Evolutionary conservation across 1,140 invertebrate genomes (phyloP), one percentile per base, ranked within the genome.

Genomic region (Neelides sp.): DNA sequence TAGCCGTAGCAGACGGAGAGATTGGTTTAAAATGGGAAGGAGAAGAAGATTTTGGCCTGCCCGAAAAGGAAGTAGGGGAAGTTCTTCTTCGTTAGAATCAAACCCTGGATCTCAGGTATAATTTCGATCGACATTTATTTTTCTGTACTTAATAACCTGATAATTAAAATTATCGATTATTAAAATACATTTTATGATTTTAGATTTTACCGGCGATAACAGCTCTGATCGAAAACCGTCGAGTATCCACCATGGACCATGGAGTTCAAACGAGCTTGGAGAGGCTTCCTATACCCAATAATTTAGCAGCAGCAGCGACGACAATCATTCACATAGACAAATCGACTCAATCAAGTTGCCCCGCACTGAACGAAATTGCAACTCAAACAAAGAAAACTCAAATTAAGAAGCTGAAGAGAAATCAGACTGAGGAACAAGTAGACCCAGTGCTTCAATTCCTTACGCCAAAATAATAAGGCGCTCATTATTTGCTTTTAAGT

Each of bases 321-420:
- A 47, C 34, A 50, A 41, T 35, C 43, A 48, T 2, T 48, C 24
- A 8, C 30, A 15, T 32, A 13, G 57, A 59, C 39, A 56, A 50
- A 27, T 36, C 34, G 0, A 55, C 48, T 2, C 54, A 59, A 27
- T 39, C 39, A n/a, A 59, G 57, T 22, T 22, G 55, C 15, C 5
- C 39, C 3, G 48, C 19, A 22, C 50, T 59, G n/a, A 35, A 54
- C 30, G 57, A 59, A 37, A 44, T 45, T 17, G 50, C 35, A 1
- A 59, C 57, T 1, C 57, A 59, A 39, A 59, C 57, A 1, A 54
- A 54, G 27, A 59, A 59, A 34, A 54, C 54, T 19, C 50, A 49
- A 4, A 54, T 51, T 7, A 59, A 59, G 19, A 59, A 59, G 48
- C 40, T 47, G n/a, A 48, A 56, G 10, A 55, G 52, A 23, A 24